Evolutionary conservation across 2,888 invertebrate species (phyloP).

Genomic region (Acanthosepion lycidas): DNA sequence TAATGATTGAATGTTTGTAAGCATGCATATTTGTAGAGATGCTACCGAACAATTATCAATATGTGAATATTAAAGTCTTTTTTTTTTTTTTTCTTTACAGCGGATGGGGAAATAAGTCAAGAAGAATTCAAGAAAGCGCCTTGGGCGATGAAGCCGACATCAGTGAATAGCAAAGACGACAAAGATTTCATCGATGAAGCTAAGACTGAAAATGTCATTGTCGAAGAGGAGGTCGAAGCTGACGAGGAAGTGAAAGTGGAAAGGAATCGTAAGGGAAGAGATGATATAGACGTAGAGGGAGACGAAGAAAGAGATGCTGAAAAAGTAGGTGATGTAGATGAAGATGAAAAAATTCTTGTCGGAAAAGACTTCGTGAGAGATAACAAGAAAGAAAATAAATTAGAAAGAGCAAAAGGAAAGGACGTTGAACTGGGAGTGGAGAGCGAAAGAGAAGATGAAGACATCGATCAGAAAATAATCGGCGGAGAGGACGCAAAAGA

Average conservation of each 20-base stretch:
- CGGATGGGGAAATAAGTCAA: slow-evolving; percentile 12
- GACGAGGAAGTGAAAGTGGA: not conserved
- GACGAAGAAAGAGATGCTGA: not conserved
- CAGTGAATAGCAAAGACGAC: not conserved
- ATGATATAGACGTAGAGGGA: not conserved
- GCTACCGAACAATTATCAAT: too few relatives aligned
- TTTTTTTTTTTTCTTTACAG: not conserved
- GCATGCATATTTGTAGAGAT: too few relatives aligned
- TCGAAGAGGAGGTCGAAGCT: not conserved
- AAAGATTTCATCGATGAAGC: not conserved
- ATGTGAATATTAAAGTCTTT: not conserved
- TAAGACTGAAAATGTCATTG: not conserved
- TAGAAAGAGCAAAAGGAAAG: not conserved
- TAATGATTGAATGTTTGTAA: too few relatives aligned
- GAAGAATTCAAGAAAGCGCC: slow-evolving; percentile 37
- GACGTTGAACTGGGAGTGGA: accelerated
- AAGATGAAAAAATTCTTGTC: not conserved
- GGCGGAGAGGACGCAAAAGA: not conserved
- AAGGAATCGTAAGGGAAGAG: not conserved
- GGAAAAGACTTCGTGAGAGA: not conserved
- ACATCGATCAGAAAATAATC: not conserved
- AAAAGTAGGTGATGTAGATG: not conserved
- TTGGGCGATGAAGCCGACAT: not conserved
- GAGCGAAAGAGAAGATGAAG: not conserved
- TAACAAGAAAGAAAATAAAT: not conserved